Percentiles rank a stretch among this genome's conserved stretches.
These are phyloP conservation scores for Eudemis profundana DNA, from an alignment of 2,888 invertebrate genomes.

Conservation along the genomic window DNA sequence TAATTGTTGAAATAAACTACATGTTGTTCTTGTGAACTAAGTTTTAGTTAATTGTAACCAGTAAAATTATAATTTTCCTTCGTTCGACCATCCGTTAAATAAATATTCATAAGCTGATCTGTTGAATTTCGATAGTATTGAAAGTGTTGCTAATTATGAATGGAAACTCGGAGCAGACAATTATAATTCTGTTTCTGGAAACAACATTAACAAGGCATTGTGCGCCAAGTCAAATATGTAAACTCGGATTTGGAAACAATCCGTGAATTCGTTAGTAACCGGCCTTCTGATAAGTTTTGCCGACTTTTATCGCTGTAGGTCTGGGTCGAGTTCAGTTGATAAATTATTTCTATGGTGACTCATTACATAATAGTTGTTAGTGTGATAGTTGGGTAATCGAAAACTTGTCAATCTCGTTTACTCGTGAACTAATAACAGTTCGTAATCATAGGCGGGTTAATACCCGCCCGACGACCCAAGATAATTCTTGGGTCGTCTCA, in stretches of 20 bases:
- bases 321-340: constrained; percentile 15
- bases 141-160: not conserved
- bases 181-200: not conserved
- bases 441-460: no score
- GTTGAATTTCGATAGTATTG: no score
- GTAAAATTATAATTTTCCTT: no score
- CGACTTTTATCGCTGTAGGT: constrained; percentile 17
- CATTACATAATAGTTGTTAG: not conserved
- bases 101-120: no score
- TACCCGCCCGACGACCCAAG: no score
- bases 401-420: not conserved
- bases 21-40: no score
- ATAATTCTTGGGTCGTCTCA: no score
- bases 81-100: no score
- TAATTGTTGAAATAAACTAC: no score
- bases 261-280: not conserved
- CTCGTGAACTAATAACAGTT: not conserved
- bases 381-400: not conserved
- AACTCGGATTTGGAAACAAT: not conserved
- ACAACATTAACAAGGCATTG: not conserved
- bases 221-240: not conserved
- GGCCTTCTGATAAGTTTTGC: constrained; percentile 12
- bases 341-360: constrained; percentile 4
- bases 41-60: no score
- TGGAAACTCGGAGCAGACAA: not conserved